Evolutionary conservation across 2,797 vertebrate genomes (phyloP).

Genomic region (Alfaro cultratus): DNA sequence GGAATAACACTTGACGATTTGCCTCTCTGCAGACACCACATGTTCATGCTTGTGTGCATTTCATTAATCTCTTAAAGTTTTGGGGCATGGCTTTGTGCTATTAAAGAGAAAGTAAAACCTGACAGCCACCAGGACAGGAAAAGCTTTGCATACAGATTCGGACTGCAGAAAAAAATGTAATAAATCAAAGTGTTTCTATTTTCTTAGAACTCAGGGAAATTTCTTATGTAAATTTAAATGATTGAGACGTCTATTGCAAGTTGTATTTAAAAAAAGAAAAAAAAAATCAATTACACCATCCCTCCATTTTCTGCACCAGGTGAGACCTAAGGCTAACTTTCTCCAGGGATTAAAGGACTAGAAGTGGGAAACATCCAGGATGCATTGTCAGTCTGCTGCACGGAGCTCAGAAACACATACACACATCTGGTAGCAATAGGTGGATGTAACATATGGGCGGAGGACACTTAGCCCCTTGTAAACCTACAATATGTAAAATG

Average conservation of each 20-base stretch:
- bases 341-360: neutral
- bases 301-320: neutral
- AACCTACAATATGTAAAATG: too few relatives aligned
- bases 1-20: slow-evolving; percentile 50
- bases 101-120: slow-evolving; percentile 37
- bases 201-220: too few relatives aligned
- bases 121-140: slow-evolving; percentile 12
- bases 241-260: neutral
- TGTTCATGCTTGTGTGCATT: slow-evolving; percentile 35
- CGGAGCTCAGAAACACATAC: neutral
- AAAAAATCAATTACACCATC: neutral
- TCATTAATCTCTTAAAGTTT: slow-evolving; percentile 59
- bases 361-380: neutral
- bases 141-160: neutral
- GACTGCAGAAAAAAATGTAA: slow-evolving; percentile 22
- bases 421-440: neutral
- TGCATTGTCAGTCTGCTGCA: neutral
- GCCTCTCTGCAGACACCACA: slow-evolving; percentile 37
- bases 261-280: neutral
- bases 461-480: too few relatives aligned
- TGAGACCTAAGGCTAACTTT: neutral
- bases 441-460: too few relatives aligned
- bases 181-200: neutral
- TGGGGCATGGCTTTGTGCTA: slow-evolving; percentile 31
- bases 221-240: neutral